Conservation (phyloP, 2,888 invertebrate genomes). For the Cylloceria caligata region DNA sequence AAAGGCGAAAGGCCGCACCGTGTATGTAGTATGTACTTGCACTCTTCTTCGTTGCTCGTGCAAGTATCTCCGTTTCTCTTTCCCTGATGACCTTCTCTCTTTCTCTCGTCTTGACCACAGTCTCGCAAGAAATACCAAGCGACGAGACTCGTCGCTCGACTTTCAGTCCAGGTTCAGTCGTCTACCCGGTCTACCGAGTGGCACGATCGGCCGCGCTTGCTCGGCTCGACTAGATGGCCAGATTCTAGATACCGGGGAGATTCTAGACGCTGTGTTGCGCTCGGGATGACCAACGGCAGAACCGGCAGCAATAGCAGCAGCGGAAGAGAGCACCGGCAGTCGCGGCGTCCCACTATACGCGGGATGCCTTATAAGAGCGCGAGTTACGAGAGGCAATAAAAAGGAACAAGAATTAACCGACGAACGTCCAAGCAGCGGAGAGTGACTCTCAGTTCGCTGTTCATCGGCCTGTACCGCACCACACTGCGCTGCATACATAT, state of each 20-base stretch:
- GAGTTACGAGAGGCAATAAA: slow-evolving; percentile 59
- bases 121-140: slow-evolving; percentile 62
- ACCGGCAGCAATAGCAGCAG: slow-evolving; percentile 23
- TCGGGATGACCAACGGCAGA: slow-evolving; percentile 41
- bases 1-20: slow-evolving; percentile 55
- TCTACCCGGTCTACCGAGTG: slow-evolving; percentile 55
- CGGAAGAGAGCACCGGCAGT: slow-evolving; percentile 20
- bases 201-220: slow-evolving; percentile 31
- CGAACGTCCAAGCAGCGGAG: slow-evolving; percentile 42
- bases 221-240: slow-evolving; percentile 56
- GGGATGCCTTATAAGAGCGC: slow-evolving; percentile 61
- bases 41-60: slow-evolving; percentile 58
- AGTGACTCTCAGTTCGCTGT: slow-evolving; percentile 59
- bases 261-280: slow-evolving; percentile 57
- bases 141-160: slow-evolving; percentile 65
- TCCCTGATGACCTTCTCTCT: slow-evolving; percentile 24
- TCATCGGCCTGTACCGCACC: slow-evolving; percentile 30
- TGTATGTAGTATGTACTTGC: slow-evolving; percentile 48
- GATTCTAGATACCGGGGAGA: slow-evolving; percentile 65
- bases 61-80: slow-evolving; percentile 10
- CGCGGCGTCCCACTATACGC: slow-evolving; percentile 31
- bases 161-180: slow-evolving; percentile 55
- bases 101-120: slow-evolving; percentile 34
- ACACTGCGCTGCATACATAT: slow-evolving; percentile 6
- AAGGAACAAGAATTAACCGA: slow-evolving; percentile 64